Evolutionary conservation across 2,797 vertebrate genomes (phyloP).

Genomic region (Sebastes kiyomatsui): DNA sequence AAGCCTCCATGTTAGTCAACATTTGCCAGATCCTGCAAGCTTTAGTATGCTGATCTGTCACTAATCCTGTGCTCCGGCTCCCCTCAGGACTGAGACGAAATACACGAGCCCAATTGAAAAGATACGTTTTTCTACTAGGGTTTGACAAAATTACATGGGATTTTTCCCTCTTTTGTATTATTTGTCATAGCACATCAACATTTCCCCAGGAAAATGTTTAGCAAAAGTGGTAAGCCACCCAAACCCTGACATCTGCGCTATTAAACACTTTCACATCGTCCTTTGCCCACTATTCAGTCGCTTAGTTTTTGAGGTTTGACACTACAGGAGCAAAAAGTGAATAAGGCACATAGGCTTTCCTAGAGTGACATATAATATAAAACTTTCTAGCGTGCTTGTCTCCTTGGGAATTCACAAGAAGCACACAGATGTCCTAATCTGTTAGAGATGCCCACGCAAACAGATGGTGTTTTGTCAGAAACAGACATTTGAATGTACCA

Average conservation of each 20-base stretch:
- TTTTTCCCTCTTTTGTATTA: not conserved
- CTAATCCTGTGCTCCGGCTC: slow-evolving; percentile 44
- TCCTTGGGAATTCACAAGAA: not conserved
- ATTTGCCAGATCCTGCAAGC: slow-evolving; percentile 36
- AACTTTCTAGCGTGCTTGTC: not conserved
- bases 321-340: not conserved
- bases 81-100: slow-evolving; percentile 13
- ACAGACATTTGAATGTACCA: slow-evolving; percentile 1
- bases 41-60: slow-evolving; percentile 34
- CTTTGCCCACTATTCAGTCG: not conserved
- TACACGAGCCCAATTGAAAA: slow-evolving; percentile 1
- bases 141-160: not conserved
- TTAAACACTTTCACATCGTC: not conserved
- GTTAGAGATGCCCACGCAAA: not conserved
- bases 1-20: slow-evolving; percentile 35
- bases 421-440: slow-evolving; percentile 12
- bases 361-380: not conserved
- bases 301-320: not conserved
- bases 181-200: not conserved
- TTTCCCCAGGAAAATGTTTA: not conserved
- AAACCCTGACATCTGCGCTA: not conserved
- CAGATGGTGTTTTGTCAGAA: slow-evolving; percentile 41
- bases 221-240: not conserved
- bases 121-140: not conserved
- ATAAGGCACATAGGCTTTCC: not conserved